Conservation (phyloP, 2,797 vertebrate species). For the Myotis findleyi region DNA sequence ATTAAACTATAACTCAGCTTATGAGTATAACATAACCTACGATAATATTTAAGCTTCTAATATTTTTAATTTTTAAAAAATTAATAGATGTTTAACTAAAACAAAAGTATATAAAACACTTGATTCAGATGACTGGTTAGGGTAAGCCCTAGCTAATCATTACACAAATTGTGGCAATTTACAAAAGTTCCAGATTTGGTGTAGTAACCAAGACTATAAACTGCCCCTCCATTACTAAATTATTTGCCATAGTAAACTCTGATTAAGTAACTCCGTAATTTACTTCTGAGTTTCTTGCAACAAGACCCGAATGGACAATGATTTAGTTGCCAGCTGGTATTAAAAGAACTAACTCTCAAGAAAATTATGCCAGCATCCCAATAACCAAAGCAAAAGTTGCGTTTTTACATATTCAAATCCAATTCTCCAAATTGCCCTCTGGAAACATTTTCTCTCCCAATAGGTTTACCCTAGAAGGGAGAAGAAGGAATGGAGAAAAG, state of each 20-base stretch:
- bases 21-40: background rate
- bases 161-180: slow-evolving; percentile 18
- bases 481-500: background rate
- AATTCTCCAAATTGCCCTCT: background rate
- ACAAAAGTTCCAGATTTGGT: background rate
- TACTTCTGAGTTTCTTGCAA: background rate
- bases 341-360: slow-evolving; percentile 37
- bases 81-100: slow-evolving; percentile 43
- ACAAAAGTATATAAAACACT: slow-evolving; percentile 38
- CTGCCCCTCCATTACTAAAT: background rate
- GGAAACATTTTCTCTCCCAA: background rate
- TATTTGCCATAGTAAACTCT: background rate
- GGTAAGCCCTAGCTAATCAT: background rate
- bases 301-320: background rate
- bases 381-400: slow-evolving; percentile 34
- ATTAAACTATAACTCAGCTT: slow-evolving; percentile 10
- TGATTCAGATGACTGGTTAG: slow-evolving; percentile 22
- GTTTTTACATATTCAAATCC: slow-evolving; percentile 17
- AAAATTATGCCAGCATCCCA: slow-evolving; percentile 6
- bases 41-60: slow-evolving; percentile 9
- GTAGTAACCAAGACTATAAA: background rate
- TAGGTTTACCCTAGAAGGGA: background rate
- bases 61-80: background rate
- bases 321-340: slow-evolving; percentile 9
- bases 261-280: slow-evolving; percentile 41